A percentile compares a stretch with the other conserved stretches of the same genome.
Evolutionary conservation across 2,113 vertebrate species (phyloP).

Genomic region (Terrapene triunguis): DNA sequence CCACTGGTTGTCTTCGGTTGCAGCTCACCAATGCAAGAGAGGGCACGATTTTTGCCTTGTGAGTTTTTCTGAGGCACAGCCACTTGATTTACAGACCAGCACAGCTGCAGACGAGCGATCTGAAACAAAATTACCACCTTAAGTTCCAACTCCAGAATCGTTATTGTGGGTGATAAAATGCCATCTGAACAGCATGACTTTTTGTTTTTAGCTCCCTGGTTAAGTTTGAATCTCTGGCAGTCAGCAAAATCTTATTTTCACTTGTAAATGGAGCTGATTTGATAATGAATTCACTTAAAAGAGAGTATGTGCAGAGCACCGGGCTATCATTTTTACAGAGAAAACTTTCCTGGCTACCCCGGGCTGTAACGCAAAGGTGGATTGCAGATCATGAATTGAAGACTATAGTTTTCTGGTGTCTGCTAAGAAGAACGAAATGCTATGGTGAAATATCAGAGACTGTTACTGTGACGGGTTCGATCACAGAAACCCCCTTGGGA

Average conservation of each 20-base stretch:
- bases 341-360: background rate
- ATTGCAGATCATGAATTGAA: background rate
- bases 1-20: background rate
- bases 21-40: background rate
- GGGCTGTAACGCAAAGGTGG: background rate
- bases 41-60: background rate
- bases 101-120: background rate
- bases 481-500: too few relatives aligned
- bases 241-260: background rate
- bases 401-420: conserved; percentile 12
- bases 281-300: conserved; percentile 26
- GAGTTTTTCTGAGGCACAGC: conserved; percentile 14
- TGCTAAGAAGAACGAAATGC: conserved; percentile 14
- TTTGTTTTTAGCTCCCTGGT: background rate
- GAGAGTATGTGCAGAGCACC: background rate
- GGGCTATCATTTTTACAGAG: background rate
- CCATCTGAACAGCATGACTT: conserved; percentile 6
- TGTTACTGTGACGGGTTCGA: background rate
- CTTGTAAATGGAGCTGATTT: conserved; percentile 18
- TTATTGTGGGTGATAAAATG: conserved; percentile 23
- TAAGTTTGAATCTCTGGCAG: conserved; percentile 28
- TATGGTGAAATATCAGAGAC: conserved; percentile 21
- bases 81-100: background rate
- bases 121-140: conserved; percentile 16
- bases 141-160: background rate